Evolutionary conservation across 2,888 invertebrate species (phyloP).

Genomic region (Hirtodrosophila cameraria): DNA sequence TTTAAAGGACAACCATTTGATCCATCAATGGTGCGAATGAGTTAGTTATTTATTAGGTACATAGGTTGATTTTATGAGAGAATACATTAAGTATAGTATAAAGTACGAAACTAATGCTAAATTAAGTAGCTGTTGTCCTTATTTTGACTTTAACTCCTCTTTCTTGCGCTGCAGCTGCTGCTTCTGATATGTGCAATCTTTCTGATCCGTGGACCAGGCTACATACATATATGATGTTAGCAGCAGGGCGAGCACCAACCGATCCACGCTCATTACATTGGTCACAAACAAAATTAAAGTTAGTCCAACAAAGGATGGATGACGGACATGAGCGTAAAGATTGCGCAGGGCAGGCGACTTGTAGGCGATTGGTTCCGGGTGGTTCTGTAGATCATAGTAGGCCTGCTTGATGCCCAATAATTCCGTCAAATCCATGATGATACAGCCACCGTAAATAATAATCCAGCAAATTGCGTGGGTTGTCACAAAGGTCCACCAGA

Average conservation of each 20-base stretch:
- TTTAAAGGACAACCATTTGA: slow-evolving; percentile 94
- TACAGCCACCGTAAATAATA: slow-evolving; percentile 86
- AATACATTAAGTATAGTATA: slow-evolving; percentile 20
- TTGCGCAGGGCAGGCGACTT: slow-evolving; percentile 86
- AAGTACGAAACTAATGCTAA: background rate
- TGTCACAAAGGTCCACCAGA: slow-evolving; percentile 85
- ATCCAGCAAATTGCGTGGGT: slow-evolving; percentile 86
- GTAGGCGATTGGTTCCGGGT: slow-evolving; percentile 85
- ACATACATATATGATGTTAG: slow-evolving; percentile 86
- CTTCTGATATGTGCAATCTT: slow-evolving; percentile 86
- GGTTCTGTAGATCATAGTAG: slow-evolving; percentile 85
- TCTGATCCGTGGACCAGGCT: slow-evolving; percentile 86
- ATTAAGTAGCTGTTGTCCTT: background rate
- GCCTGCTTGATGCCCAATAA: slow-evolving; percentile 87
- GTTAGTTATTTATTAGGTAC: slow-evolving; percentile 44
- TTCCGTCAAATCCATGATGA: slow-evolving; percentile 87
- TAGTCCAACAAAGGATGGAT: slow-evolving; percentile 87
- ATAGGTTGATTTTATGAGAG: slow-evolving; percentile 11
- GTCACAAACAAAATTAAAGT: slow-evolving; percentile 86
- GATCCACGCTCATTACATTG: slow-evolving; percentile 87
- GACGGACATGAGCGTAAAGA: slow-evolving; percentile 86
- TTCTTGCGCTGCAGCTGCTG: slow-evolving; percentile 85
- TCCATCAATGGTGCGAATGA: slow-evolving; percentile 85
- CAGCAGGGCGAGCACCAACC: slow-evolving; percentile 85
- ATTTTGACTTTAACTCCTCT: slow-evolving; percentile 82